A percentile compares a stretch with the other conserved stretches of the same genome.
These are phyloP conservation scores for Cyanistes caeruleus DNA, from an alignment of 2,113 vertebrate genomes.

Conservation along the genomic window DNA sequence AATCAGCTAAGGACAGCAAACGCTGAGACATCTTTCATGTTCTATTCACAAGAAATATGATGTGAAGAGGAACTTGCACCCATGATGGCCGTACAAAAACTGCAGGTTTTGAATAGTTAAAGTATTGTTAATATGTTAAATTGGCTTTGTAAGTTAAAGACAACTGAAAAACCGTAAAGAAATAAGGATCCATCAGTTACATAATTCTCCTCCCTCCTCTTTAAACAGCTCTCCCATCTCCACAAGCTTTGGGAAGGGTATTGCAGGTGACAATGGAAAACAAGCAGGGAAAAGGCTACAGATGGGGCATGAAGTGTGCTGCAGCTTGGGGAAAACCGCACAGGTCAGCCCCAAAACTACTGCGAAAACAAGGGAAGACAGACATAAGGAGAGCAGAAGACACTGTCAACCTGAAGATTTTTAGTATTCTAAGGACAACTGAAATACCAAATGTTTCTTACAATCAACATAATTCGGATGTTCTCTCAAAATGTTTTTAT, in stretches of 20 bases:
- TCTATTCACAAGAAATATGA: background rate
- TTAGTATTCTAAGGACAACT: background rate
- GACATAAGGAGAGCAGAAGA: background rate
- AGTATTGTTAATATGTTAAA: background rate
- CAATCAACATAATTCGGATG: constrained; percentile 99
- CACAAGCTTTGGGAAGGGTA: background rate
- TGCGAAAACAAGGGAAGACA: background rate
- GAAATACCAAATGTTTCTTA: constrained; percentile 75
- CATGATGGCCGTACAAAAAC: background rate
- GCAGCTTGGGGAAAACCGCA: background rate
- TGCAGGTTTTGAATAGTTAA: background rate
- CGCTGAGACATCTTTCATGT: background rate
- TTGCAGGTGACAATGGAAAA: background rate
- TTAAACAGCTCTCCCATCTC: background rate
- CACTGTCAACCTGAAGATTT: background rate
- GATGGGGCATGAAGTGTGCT: background rate
- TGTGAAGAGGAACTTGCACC: rapidly evolving
- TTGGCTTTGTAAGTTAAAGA: background rate
- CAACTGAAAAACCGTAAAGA: background rate
- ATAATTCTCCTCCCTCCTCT: background rate
- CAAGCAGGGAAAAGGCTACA: background rate
- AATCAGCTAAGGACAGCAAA: background rate
- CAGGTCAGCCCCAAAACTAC: background rate
- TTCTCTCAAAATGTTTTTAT: constrained; percentile 97
- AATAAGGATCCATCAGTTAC: background rate